phyloP scores from a whole-genome alignment of 2,888 invertebrate species.

The Trichopoda pennipes region DNA sequence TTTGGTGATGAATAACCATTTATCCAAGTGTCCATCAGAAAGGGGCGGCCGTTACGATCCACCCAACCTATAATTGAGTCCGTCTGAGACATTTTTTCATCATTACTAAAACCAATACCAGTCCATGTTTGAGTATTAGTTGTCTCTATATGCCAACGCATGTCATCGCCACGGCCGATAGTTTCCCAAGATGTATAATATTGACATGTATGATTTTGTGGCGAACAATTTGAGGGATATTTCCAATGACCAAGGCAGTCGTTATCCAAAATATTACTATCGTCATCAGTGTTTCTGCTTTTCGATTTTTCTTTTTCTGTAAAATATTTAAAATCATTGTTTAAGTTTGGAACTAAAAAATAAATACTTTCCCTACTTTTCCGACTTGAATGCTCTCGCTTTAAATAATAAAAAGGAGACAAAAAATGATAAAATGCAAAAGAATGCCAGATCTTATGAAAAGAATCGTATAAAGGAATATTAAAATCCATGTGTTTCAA shows the following conservation, averaged over 20 bases:
- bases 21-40: slow-evolving; percentile 94
- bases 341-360: too few relatives aligned
- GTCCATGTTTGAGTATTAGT: slow-evolving; percentile 92
- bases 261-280: slow-evolving; percentile 78
- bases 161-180: slow-evolving; percentile 86
- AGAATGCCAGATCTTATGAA: too few relatives aligned
- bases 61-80: slow-evolving; percentile 95
- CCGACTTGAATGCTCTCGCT: too few relatives aligned
- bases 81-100: slow-evolving; percentile 92
- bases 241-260: slow-evolving; percentile 91
- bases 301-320: slow-evolving; percentile 81
- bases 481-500: too few relatives aligned
- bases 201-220: slow-evolving; percentile 86
- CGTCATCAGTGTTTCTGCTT: slow-evolving; percentile 74
- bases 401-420: too few relatives aligned
- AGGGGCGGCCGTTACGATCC: slow-evolving; percentile 88
- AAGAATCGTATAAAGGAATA: too few relatives aligned
- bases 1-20: slow-evolving; percentile 89
- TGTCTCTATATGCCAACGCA: slow-evolving; percentile 90
- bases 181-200: slow-evolving; percentile 92
- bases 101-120: slow-evolving; percentile 93
- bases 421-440: too few relatives aligned
- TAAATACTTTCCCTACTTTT: too few relatives aligned
- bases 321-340: too few relatives aligned
- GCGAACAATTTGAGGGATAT: slow-evolving; percentile 86